Conservation (phyloP, 2,797 vertebrate genomes). For the Calcarius lapponicus region DNA sequence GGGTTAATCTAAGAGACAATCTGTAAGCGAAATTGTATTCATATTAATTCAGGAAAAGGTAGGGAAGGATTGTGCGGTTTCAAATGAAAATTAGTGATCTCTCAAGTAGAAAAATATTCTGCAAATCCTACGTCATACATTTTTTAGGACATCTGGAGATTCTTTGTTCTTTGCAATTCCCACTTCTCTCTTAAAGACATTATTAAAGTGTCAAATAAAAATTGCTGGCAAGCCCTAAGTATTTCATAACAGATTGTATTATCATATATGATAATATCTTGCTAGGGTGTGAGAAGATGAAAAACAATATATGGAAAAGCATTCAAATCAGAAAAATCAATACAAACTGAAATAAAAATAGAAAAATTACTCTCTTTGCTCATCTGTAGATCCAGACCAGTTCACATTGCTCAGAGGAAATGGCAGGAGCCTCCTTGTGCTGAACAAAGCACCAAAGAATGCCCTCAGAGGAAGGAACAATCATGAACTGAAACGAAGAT, state of each 20-base stretch:
- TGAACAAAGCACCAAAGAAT: conserved; percentile 7
- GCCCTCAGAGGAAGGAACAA: conserved; percentile 1
- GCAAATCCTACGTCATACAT: not conserved
- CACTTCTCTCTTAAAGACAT: conserved; percentile 30
- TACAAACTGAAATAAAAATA: not conserved
- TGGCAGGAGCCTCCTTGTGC: not conserved
- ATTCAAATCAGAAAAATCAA: not conserved
- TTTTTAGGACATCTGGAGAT: conserved; percentile 53
- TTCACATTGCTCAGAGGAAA: conserved; percentile 1
- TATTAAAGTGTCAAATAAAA: conserved; percentile 58
- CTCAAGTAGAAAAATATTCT: conserved; percentile 23
- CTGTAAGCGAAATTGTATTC: not conserved
- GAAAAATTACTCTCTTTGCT: not conserved
- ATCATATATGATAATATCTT: conserved; percentile 27
- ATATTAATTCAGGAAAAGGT: not conserved
- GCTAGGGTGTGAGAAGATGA: not conserved
- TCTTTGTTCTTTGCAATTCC: conserved; percentile 44
- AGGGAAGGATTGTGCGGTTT: not conserved
- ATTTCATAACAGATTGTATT: conserved; percentile 37
- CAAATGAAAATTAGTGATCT: not conserved
- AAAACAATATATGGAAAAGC: conserved; percentile 37
- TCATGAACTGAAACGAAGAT: not conserved
- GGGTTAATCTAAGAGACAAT: not conserved
- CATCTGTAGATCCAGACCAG: not conserved
- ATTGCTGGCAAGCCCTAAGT: not conserved